Conservation (phyloP, 2,113 vertebrate genomes). For the Noturus placidus region DNA sequence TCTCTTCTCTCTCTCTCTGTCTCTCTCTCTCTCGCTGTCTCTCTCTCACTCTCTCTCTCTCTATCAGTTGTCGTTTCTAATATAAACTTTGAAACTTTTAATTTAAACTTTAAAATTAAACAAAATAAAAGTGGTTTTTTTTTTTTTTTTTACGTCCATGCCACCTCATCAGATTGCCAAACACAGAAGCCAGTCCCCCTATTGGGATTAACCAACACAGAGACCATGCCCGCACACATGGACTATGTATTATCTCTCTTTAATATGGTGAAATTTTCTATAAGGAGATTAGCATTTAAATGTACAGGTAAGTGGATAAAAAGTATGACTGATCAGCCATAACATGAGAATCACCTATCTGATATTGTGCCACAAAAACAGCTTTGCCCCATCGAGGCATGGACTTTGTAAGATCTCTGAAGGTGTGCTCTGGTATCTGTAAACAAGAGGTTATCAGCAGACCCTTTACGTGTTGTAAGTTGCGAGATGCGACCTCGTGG, state of each 20-base stretch:
- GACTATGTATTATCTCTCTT: background rate
- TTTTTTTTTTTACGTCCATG: background rate
- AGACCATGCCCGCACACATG: background rate
- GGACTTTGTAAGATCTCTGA: no score
- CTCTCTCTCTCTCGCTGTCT: no score
- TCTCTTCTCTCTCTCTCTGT: no score
- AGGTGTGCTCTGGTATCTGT: no score
- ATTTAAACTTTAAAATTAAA: background rate
- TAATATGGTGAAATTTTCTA: background rate
- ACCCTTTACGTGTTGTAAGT: no score
- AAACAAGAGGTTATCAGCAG: no score
- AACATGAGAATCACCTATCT: no score
- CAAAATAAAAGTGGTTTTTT: background rate
- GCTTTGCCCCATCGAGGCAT: no score
- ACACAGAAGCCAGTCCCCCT: background rate
- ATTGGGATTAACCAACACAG: background rate
- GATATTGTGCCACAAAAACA: no score
- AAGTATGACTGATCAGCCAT: background rate
- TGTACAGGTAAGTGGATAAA: background rate
- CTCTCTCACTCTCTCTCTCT: background rate
- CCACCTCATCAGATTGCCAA: background rate
- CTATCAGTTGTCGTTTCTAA: background rate
- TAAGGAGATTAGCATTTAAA: background rate
- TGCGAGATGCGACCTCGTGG: no score
- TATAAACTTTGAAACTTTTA: no score